phyloP scores from a whole-genome alignment of 2,888 invertebrate genomes.

The Drosophila mimetica region DNA sequence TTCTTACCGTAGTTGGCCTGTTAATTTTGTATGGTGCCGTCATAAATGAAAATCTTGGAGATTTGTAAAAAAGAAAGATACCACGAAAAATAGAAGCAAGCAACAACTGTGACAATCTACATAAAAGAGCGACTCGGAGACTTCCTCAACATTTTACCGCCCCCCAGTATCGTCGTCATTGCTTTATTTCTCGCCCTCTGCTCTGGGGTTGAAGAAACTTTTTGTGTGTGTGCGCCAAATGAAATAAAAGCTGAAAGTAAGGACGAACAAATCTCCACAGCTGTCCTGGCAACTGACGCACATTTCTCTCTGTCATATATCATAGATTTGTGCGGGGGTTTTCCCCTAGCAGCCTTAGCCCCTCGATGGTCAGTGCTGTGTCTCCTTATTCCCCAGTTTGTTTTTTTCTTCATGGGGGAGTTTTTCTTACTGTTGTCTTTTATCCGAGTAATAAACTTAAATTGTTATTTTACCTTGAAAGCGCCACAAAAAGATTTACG shows the following conservation, averaged over 20 bases:
- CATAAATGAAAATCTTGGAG: constrained; percentile 30
- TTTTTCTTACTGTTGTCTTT: constrained; percentile 32
- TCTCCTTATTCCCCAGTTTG: constrained; percentile 9
- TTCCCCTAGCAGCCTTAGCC: not conserved
- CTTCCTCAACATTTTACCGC: constrained; percentile 18
- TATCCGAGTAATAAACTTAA: constrained; percentile 71
- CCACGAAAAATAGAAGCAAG: constrained; percentile 3
- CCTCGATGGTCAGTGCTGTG: constrained; percentile 23
- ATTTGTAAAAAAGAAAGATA: constrained; percentile 23
- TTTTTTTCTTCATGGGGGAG: constrained; percentile 16
- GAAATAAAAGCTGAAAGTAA: constrained; percentile 16
- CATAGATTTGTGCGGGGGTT: constrained; percentile 52
- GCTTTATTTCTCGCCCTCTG: constrained; percentile 6
- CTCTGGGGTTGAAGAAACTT: not conserved
- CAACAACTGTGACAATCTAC: constrained; percentile 45
- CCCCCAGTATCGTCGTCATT: not conserved
- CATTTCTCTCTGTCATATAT: constrained; percentile 61
- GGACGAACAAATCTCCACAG: constrained; percentile 34
- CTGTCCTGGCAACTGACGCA: constrained; percentile 64
- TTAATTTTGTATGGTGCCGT: constrained; percentile 17
- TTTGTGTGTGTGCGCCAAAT: constrained; percentile 14
- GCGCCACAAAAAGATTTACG: constrained; percentile 75
- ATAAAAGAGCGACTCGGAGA: constrained; percentile 31
- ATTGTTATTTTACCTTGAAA: constrained; percentile 81
- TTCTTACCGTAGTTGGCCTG: constrained; percentile 11